Base-by-base conservation (phyloP, 1,140 invertebrate genomes). In the Holotrichia oblita region DNA sequence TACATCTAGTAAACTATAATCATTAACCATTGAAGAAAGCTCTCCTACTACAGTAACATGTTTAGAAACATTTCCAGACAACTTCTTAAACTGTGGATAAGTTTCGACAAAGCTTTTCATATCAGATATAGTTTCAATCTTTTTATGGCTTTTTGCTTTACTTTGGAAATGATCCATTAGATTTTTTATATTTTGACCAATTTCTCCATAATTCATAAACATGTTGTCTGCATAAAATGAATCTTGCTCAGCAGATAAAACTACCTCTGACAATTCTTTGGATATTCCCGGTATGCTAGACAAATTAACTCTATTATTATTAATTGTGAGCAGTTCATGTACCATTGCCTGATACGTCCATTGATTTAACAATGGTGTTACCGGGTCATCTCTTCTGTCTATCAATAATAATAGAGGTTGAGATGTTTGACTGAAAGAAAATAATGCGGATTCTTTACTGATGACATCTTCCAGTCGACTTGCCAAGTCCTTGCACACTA, bases 331-430 rank as follows among this genome's bases (percentile, higher is more conserved):
- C 61, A 99, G 87, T 89, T 99, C 98, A 88, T 99, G 98, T 2
- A 99, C 97, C 98, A 99, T 99, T 9, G 98, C 98, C 88, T 99
- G 98, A 88, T 99, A 99, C 0, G 98, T 99, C 99, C 99, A 99
- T 89, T 97, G 98, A 89, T 97, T 99, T n/a, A 99, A 87, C 69
- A 99, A 87, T 0, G 98, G 98, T 2, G 99, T 99, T 0, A 99
- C 93, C 0, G 97, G 94, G 90, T 99, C 99, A 87, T 96, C 95
- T 83, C 95, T 89, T 82, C 98, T 90, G 86, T 99, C 98, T 12
- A 99, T 84, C 81, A 99, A 94, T 1, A 99, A 85, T 75, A 99
- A 85, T 79, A 97, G 86, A 0, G 97, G 94, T 4, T 91, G 89
- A 0, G 92, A 88, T 22, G 82, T 81, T 24, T 88, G 91, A 44